Evolutionary conservation across 2,113 vertebrate species (phyloP), one percentile per base, ranked within the genome.

Genomic region (Anolis sagrei): DNA sequence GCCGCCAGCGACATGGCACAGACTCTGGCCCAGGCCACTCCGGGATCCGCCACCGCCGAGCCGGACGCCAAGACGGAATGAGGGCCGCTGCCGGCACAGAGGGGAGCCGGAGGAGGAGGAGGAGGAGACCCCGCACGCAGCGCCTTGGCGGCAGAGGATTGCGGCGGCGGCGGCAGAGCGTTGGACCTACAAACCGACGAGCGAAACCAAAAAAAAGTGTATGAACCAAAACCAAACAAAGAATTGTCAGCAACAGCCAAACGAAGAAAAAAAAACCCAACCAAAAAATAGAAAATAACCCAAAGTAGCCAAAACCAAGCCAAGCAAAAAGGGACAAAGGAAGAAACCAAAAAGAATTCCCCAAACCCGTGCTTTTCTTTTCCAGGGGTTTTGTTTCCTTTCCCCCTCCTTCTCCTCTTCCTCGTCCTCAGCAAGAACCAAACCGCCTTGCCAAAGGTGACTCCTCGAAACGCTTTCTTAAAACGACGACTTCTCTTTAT

Each of bases 261-360:
- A 95, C 89, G 90, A 95, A 94, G 7, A 25, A 95, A 92, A 95
- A 44, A 44, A 44, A 44, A n/a, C n/a, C n/a, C 95, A 95, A 96
- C 95, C 94, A 95, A 92, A 95, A 92, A 95, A 44, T 44, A 94
- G 21, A 95, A 92, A 95, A 95, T 95, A 95, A 96, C 95, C 93
- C 95, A 92, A 94, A 91, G 95, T 94, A 95, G 90, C 95, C 90
- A 96, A 96, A 96, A 95, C 39, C 90, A 80, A 86, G 58, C 54
- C 51, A 86, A 86, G 84, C 93, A 93, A 95, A 94, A 93, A 95
- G 95, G 92, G 92, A 96, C 91, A 79, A 68, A 19, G 93, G 96
- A 96, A 93, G 94, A 97, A 97, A 97, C 96, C 97, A 97, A 97
- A 97, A 96, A 96, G 87, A 96, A 96, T 93, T 93, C 92, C 94